These are phyloP conservation scores for Nesoenas mayeri DNA, from an alignment of 2,113 vertebrate genomes.

Conservation along the genomic window DNA sequence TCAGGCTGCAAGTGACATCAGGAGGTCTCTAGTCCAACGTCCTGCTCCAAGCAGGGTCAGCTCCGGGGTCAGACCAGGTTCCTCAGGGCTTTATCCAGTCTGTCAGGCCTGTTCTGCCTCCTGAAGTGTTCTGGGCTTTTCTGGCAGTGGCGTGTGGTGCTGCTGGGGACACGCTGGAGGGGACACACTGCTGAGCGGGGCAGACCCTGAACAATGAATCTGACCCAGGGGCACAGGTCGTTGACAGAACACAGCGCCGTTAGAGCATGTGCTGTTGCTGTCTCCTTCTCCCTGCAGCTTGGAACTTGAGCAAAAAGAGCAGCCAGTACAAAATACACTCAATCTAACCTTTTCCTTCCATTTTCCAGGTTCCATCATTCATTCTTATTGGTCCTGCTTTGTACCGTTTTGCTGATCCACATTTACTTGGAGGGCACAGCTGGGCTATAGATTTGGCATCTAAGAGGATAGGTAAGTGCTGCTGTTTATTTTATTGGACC, in stretches of 20 bases:
- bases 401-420: neutral
- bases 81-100: neutral
- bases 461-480: neutral
- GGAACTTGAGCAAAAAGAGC: neutral
- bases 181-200: neutral
- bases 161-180: neutral
- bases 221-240: neutral
- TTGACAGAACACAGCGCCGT: neutral
- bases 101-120: neutral
- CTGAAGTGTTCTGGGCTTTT: neutral
- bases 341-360: neutral
- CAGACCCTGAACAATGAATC: neutral
- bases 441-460: neutral
- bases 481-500: neutral
- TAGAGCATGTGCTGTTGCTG: neutral
- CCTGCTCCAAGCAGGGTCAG: neutral
- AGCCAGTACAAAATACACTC: neutral
- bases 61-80: neutral
- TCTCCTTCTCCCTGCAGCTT: neutral
- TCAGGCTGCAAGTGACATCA: neutral
- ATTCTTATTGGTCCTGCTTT: neutral
- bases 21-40: neutral
- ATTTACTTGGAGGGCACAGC: neutral
- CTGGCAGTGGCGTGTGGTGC: fast-evolving
- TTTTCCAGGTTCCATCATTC: neutral